phyloP scores from a whole-genome alignment of 2,113 vertebrate species.

The Elachura formosa region DNA sequence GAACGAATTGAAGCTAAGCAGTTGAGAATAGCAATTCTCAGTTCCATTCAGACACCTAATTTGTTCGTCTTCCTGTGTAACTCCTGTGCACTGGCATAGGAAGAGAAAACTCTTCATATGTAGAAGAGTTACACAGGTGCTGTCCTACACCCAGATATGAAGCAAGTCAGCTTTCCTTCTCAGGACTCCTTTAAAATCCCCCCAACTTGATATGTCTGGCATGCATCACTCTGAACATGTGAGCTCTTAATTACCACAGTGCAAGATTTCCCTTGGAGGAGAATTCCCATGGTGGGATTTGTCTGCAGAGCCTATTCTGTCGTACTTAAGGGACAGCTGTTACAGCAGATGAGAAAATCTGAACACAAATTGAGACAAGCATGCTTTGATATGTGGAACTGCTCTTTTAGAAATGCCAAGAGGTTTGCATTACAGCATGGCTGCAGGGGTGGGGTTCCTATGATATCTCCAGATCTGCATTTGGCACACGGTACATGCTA shows the following conservation, averaged over 20 bases:
- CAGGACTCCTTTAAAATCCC: background rate
- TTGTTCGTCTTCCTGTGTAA: background rate
- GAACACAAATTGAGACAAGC: constrained; percentile 24
- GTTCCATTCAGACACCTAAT: background rate
- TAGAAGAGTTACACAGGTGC: background rate
- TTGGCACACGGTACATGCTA: background rate
- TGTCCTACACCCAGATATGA: background rate
- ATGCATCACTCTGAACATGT: background rate
- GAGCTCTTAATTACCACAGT: constrained; percentile 29
- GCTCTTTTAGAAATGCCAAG: constrained; percentile 18
- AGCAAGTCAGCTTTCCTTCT: background rate
- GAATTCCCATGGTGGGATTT: constrained; percentile 24
- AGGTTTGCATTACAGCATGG: background rate
- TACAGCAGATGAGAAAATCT: constrained; percentile 33
- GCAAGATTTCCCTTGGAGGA: constrained; percentile 23
- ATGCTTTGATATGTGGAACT: constrained; percentile 14
- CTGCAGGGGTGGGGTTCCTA: background rate
- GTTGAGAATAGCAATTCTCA: background rate
- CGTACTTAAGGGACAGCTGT: constrained; percentile 46
- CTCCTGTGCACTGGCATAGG: background rate
- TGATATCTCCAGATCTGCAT: background rate
- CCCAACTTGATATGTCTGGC: background rate
- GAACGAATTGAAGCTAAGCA: background rate
- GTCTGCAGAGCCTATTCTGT: background rate
- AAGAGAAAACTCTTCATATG: background rate